Conservation (phyloP, 2,888 invertebrate genomes). For the Acanthococcus lagerstroemiae region DNA sequence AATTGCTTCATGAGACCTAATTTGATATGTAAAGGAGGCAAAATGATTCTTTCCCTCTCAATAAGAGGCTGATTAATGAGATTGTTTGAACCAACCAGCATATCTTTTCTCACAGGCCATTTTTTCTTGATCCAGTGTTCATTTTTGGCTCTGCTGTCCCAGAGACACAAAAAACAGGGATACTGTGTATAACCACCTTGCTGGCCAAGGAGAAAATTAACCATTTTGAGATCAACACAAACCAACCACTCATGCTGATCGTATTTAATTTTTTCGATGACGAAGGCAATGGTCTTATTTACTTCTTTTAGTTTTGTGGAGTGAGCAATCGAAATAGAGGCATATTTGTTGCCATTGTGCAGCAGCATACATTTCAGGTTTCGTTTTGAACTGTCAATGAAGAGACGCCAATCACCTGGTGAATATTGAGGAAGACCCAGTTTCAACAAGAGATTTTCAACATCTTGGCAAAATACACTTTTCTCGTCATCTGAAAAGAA, state of each 20-base stretch:
- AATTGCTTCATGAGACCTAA: too few relatives aligned
- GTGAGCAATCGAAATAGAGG: constrained; percentile 39
- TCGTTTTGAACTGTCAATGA: too few relatives aligned
- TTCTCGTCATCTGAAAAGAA: not conserved
- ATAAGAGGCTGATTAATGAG: constrained; percentile 13
- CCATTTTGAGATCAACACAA: constrained; percentile 37
- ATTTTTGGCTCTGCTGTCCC: constrained; percentile 37
- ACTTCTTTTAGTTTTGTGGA: constrained; percentile 36
- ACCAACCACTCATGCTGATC: too few relatives aligned
- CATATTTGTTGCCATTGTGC: too few relatives aligned
- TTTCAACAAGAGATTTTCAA: not conserved
- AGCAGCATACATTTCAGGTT: constrained; percentile 38
- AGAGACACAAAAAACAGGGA: constrained; percentile 37
- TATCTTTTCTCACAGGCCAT: constrained; percentile 33
- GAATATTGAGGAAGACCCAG: constrained; percentile 27
- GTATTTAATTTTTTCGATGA: too few relatives aligned
- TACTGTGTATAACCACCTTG: constrained; percentile 38
- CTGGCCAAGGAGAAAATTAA: constrained; percentile 37
- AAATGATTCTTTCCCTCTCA: too few relatives aligned
- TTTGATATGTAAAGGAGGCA: too few relatives aligned
- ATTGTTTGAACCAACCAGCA: constrained; percentile 32
- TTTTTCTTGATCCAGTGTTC: constrained; percentile 36
- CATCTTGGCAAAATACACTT: constrained; percentile 1
- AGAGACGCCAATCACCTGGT: constrained; percentile 37
- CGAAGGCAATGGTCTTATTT: too few relatives aligned